Evolutionary conservation across 2,888 invertebrate genomes (phyloP).

Genomic region (Dasypolia templi): DNA sequence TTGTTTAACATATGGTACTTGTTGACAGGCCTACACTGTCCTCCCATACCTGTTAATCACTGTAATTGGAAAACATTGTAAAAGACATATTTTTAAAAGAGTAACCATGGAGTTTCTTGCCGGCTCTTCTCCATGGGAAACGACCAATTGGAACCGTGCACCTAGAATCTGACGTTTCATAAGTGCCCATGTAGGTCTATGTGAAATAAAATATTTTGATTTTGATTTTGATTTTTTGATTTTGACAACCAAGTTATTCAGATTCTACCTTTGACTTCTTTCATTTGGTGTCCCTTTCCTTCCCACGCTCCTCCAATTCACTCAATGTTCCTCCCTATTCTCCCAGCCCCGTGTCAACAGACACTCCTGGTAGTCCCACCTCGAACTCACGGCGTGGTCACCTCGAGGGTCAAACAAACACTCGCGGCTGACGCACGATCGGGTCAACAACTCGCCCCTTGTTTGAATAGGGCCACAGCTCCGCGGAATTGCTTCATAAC

Average conservation of each 20-base stretch:
- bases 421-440: slow-evolving; percentile 58
- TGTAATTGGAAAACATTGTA: no score
- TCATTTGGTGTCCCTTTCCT: neutral
- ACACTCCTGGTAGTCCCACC: slow-evolving; percentile 15
- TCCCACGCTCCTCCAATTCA: slow-evolving; percentile 1
- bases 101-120: no score
- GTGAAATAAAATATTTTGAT: no score
- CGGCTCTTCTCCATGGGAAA: no score
- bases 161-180: no score
- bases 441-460: slow-evolving; percentile 55
- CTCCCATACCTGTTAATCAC: no score
- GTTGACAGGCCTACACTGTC: no score
- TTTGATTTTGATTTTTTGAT: no score
- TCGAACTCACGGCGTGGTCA: slow-evolving; percentile 8
- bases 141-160: no score
- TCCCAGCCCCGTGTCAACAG: slow-evolving; percentile 7
- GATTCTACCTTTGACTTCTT: neutral
- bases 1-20: no score
- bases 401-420: slow-evolving; percentile 44
- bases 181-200: no score
- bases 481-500: slow-evolving; percentile 35
- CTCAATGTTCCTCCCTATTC: neutral
- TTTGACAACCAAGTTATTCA: neutral
- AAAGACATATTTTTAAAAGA: no score
- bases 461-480: slow-evolving; percentile 34